Conservation (phyloP, 2,113 vertebrate species). For the Psilopsiagon aymara region DNA sequence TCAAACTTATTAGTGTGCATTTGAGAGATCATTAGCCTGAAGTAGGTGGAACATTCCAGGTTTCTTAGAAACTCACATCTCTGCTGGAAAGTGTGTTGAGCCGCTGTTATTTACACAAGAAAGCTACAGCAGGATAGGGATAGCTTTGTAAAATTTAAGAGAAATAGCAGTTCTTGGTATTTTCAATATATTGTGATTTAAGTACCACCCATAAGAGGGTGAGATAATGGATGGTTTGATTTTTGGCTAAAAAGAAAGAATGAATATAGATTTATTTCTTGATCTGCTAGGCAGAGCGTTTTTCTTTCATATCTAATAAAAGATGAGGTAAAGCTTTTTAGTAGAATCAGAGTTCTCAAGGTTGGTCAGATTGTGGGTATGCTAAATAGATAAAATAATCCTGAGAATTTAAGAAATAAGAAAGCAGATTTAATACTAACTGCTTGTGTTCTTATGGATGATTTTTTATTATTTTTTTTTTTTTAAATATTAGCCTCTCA, state of each 20-base stretch:
- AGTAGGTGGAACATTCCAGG: constrained; percentile 71
- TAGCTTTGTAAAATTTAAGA: background rate
- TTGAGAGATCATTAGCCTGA: constrained; percentile 82
- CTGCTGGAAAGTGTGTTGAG: constrained; percentile 36
- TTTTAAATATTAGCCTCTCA: background rate
- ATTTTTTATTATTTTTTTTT: background rate
- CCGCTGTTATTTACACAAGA: constrained; percentile 46
- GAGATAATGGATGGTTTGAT: background rate
- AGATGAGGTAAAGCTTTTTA: background rate
- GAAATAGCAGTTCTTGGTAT: background rate
- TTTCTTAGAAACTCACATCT: constrained; percentile 50
- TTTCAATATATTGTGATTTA: background rate
- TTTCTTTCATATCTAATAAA: background rate
- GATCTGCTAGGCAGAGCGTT: background rate
- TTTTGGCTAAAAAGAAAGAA: background rate
- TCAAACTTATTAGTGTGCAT: constrained; percentile 78
- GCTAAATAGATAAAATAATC: background rate
- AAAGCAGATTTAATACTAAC: background rate
- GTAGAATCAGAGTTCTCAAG: background rate
- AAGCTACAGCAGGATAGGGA: background rate
- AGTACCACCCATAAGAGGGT: background rate
- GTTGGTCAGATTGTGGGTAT: background rate
- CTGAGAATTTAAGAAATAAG: background rate
- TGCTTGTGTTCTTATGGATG: background rate
- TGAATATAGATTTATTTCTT: background rate